Percentiles rank a stretch among this genome's conserved stretches.
Evolutionary conservation across 2,113 vertebrate genomes (phyloP).

Genomic region (Pitta sordida): DNA sequence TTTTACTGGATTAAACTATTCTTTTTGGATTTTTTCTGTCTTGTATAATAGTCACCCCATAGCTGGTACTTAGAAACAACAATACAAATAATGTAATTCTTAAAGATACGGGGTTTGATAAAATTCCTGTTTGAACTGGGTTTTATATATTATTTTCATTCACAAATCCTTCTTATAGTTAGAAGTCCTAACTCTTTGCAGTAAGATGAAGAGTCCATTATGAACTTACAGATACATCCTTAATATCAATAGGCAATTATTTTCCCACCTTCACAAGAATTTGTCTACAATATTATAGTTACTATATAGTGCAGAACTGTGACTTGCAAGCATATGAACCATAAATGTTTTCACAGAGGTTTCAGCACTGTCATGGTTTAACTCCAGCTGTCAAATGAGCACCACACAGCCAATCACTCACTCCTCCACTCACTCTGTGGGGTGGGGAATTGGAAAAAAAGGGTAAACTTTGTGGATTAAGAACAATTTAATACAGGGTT

Average conservation of each 20-base stretch:
- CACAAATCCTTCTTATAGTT: not conserved
- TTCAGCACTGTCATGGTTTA: not conserved
- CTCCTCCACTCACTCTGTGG: not conserved
- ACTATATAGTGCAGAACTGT: not conserved
- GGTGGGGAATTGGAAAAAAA: not conserved
- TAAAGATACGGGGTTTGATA: fast-evolving
- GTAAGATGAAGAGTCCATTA: not conserved
- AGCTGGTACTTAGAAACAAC: not conserved
- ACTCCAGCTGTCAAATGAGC: not conserved
- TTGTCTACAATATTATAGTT: not conserved
- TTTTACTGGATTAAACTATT: not conserved
- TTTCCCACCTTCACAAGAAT: not conserved
- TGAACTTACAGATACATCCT: not conserved
- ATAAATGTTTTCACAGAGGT: not conserved
- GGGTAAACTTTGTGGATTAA: not conserved
- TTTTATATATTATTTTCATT: not conserved
- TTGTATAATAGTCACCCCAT: not conserved
- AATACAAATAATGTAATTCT: not conserved
- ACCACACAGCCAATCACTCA: not conserved
- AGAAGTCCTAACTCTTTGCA: too few relatives aligned
- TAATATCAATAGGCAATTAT: not conserved
- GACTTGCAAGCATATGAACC: not conserved
- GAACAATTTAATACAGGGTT: not conserved
- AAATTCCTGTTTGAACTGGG: not conserved
- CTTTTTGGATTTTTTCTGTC: not conserved